Evolutionary conservation across 2,797 vertebrate species (phyloP).

Genomic region (Pseudomugil tenellus): DNA sequence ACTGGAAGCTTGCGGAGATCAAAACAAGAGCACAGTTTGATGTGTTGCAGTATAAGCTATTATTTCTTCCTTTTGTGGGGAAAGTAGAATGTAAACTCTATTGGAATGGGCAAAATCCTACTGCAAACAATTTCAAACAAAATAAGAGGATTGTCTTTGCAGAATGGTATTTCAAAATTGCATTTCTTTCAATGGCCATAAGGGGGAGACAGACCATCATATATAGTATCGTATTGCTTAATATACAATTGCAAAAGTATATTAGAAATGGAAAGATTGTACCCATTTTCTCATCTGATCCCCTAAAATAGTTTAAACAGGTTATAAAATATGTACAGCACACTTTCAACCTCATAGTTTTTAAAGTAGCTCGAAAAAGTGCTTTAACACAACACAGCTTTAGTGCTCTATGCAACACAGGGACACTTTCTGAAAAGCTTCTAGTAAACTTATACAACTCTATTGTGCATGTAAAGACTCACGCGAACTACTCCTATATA

Average conservation of each 20-base stretch:
- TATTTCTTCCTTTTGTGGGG: background rate
- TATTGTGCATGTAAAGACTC: background rate
- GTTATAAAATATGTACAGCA: background rate
- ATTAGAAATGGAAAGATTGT: background rate
- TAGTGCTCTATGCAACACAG: background rate
- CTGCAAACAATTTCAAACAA: too few relatives aligned
- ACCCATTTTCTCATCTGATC: background rate
- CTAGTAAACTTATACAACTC: background rate
- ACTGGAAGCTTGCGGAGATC: background rate
- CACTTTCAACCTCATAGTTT: background rate
- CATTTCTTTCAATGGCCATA: conserved; percentile 10
- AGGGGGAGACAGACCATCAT: conserved; percentile 38
- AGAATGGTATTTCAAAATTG: background rate
- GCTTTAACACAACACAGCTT: background rate
- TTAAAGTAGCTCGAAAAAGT: background rate
- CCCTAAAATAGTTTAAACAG: rapidly evolving
- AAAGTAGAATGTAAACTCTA: background rate
- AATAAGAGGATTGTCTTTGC: background rate
- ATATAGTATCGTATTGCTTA: background rate
- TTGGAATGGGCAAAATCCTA: background rate
- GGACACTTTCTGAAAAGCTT: background rate
- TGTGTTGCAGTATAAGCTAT: background rate
- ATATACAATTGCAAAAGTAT: background rate
- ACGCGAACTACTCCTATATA: too few relatives aligned
- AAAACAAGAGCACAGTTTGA: background rate